Evolutionary conservation across 2,797 vertebrate genomes (phyloP).

Genomic region (Chloroceryle inda): DNA sequence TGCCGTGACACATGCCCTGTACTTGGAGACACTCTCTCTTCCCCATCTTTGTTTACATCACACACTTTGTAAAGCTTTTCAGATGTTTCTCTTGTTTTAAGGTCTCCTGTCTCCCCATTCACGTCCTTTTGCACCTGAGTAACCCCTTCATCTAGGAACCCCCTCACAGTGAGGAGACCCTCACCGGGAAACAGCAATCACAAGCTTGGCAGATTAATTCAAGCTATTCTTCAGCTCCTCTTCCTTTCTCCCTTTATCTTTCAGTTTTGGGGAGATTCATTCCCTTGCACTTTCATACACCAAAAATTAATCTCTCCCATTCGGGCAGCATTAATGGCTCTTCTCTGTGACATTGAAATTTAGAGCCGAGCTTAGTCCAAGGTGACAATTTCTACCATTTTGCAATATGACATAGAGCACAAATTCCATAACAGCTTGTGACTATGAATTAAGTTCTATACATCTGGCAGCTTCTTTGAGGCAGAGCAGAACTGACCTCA

Average conservation of each 20-base stretch:
- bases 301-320: neutral
- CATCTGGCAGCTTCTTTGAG: constrained; percentile 17
- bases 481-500: constrained; percentile 71
- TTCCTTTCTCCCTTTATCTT: neutral
- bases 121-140: neutral
- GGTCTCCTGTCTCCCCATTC: neutral
- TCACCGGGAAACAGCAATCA: neutral
- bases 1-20: neutral
- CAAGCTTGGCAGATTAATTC: neutral
- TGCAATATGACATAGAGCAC: neutral
- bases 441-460: neutral
- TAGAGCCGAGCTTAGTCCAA: neutral
- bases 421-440: neutral
- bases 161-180: neutral
- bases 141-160: neutral
- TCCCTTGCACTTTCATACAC: neutral
- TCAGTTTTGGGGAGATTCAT: neutral
- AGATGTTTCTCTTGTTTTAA: neutral
- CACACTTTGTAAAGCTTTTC: neutral
- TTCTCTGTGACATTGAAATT: neutral
- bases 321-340: neutral
- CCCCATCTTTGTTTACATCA: neutral
- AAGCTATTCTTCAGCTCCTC: neutral
- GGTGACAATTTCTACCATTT: neutral
- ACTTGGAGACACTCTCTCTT: neutral